These are phyloP conservation scores for Chunga burmeisteri DNA, from an alignment of 2,113 vertebrate species.

Conservation along the genomic window DNA sequence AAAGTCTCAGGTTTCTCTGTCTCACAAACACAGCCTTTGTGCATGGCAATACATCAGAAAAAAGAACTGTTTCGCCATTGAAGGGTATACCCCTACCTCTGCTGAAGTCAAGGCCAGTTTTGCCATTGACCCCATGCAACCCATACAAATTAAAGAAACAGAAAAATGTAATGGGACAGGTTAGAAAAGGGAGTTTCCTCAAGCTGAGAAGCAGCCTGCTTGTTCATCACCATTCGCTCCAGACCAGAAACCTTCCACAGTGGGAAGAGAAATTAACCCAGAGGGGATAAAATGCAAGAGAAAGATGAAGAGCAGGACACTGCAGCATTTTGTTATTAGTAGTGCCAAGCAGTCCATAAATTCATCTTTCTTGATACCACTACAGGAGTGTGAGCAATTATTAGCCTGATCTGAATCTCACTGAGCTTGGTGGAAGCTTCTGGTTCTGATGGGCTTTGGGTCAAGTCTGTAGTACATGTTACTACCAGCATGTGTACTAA, in stretches of 20 bases:
- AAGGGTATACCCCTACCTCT: background rate
- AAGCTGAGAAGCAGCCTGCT: background rate
- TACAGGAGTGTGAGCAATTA: background rate
- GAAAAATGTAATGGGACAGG: background rate
- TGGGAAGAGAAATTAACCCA: background rate
- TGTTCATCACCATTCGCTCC: background rate
- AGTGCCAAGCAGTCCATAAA: background rate
- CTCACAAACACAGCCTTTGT: background rate
- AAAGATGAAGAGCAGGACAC: background rate
- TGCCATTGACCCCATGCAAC: background rate
- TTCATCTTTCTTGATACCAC: background rate
- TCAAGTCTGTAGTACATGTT: background rate
- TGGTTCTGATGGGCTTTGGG: background rate
- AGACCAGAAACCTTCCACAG: background rate
- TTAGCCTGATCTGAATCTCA: background rate
- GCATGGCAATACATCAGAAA: background rate
- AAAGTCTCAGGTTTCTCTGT: background rate
- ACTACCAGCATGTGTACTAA: rapidly evolving
- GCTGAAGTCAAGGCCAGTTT: background rate
- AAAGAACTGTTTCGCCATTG: background rate
- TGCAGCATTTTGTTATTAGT: background rate
- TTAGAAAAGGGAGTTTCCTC: background rate
- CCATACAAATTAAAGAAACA: background rate
- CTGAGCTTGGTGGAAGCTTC: background rate
- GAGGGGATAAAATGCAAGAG: background rate